These are phyloP conservation scores for Thryonomys swinderianus DNA, from an alignment of 2,113 vertebrate genomes.

Conservation along the genomic window DNA sequence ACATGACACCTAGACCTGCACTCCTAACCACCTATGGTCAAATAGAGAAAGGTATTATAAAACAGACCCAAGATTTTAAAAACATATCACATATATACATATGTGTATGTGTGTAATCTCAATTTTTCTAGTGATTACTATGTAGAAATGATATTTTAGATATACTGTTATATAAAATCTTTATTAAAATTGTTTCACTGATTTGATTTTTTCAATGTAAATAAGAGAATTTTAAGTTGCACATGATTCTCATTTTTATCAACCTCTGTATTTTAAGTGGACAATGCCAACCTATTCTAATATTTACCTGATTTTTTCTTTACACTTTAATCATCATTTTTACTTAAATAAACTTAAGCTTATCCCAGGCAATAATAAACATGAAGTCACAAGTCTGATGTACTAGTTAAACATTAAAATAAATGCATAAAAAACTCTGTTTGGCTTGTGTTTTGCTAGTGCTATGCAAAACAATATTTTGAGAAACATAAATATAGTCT, in stretches of 20 bases:
- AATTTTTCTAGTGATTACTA: background rate
- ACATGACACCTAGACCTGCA: fast-evolving
- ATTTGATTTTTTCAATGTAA: background rate
- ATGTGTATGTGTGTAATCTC: background rate
- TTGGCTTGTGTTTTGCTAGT: background rate
- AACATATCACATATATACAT: background rate
- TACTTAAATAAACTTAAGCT: constrained; percentile 11
- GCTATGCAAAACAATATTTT: background rate
- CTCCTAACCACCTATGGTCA: background rate
- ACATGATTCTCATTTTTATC: background rate
- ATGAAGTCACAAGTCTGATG: background rate
- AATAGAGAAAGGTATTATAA: background rate
- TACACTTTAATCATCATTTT: background rate
- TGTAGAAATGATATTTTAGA: background rate
- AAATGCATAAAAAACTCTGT: background rate
- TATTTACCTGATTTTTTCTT: constrained; percentile 21
- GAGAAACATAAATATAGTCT: background rate
- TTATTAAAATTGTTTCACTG: background rate
- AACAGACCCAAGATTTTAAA: background rate
- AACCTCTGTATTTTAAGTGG: background rate
- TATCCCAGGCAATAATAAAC: background rate
- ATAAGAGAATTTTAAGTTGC: background rate
- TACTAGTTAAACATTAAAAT: constrained; percentile 13
- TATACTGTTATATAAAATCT: constrained; percentile 13
- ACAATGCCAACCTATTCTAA: background rate